Evolutionary conservation across 2,113 vertebrate genomes (phyloP).

Genomic region (Sylvietta virens): DNA sequence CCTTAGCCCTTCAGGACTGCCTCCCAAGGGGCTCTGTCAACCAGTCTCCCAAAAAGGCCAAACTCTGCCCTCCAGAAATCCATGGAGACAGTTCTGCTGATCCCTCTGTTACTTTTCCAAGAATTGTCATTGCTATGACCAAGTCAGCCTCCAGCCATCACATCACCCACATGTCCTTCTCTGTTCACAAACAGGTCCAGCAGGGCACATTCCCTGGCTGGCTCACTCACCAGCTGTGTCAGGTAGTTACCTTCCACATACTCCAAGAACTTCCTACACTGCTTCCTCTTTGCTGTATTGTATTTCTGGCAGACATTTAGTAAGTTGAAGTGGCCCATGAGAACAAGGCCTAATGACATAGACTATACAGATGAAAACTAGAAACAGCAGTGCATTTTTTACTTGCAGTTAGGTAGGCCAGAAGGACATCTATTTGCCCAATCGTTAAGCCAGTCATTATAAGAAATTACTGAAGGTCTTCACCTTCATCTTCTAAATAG

Average conservation of each 20-base stretch:
- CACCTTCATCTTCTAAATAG: background rate
- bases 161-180: background rate
- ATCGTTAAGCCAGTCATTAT: background rate
- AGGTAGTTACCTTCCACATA: background rate
- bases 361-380: background rate
- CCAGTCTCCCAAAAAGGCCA: background rate
- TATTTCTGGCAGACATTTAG: background rate
- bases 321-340: background rate
- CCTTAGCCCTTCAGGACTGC: background rate
- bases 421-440: background rate
- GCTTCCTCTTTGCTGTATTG: background rate
- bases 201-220: background rate
- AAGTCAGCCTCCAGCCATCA: background rate
- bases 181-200: background rate
- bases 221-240: background rate
- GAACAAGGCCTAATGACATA: background rate
- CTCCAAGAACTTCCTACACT: background rate
- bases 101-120: background rate
- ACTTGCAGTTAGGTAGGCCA: background rate
- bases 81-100: background rate
- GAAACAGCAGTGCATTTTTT: background rate
- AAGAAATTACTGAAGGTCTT: background rate
- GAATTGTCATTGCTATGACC: background rate
- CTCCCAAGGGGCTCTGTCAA: background rate
- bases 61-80: background rate